These are phyloP conservation scores for Mimas tiliae DNA, from an alignment of 2,888 invertebrate species.

Conservation along the genomic window DNA sequence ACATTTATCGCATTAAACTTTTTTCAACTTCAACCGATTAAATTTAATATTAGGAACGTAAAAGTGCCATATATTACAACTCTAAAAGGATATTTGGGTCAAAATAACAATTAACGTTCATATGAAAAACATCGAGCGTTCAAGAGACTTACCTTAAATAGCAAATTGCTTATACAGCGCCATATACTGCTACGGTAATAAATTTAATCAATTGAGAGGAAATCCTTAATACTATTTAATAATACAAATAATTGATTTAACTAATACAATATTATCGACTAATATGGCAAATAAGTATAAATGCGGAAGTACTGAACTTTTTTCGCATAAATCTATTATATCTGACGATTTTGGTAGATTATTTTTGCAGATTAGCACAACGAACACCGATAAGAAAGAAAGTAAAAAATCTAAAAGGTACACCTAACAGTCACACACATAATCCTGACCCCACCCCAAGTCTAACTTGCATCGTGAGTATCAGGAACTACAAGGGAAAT, in stretches of 20 bases:
- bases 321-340: too few species aligned
- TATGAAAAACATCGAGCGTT: slow-evolving; percentile 10
- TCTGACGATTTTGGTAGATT: too few species aligned
- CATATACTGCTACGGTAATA: slow-evolving; percentile 1
- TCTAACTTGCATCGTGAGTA: too few species aligned
- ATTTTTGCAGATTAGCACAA: too few species aligned
- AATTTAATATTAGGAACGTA: slow-evolving; percentile 16
- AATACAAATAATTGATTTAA: too few species aligned
- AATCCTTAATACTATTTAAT: slow-evolving; percentile 7
- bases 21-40: not conserved
- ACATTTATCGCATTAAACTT: not conserved
- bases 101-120: slow-evolving; percentile 23
- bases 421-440: too few species aligned
- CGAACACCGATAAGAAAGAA: too few species aligned
- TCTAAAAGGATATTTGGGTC: slow-evolving; percentile 26
- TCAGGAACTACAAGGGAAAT: too few species aligned
- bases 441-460: too few species aligned
- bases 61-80: slow-evolving; percentile 19
- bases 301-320: too few species aligned
- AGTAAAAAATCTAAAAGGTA: too few species aligned
- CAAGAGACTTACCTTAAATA: slow-evolving; percentile 16
- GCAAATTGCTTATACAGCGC: slow-evolving; percentile 1
- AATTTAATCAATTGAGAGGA: not conserved
- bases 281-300: too few species aligned
- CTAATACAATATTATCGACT: not conserved